phyloP scores from a whole-genome alignment of 2,888 invertebrate genomes.

The Dermolepida albohirtum region DNA sequence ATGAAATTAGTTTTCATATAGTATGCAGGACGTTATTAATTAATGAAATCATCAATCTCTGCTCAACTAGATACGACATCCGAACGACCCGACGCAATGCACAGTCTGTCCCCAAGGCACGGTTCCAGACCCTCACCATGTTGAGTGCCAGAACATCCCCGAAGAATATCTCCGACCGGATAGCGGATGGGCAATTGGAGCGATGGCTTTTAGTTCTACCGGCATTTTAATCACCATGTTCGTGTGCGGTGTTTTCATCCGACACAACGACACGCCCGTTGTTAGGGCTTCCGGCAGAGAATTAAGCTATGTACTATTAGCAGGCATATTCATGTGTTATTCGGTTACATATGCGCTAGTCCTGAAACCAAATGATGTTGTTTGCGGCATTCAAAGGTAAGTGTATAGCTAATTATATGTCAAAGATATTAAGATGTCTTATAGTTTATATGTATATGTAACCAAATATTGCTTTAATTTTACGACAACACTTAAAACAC shows the following conservation, averaged over 20 bases:
- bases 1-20: too few species aligned
- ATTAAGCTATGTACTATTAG: slow-evolving; percentile 89
- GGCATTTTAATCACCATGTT: slow-evolving; percentile 85
- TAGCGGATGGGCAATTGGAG: slow-evolving; percentile 93
- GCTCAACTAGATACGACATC: slow-evolving; percentile 78
- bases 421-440: too few species aligned
- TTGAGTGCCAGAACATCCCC: slow-evolving; percentile 80
- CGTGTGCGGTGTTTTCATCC: slow-evolving; percentile 71
- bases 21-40: too few species aligned
- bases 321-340: slow-evolving; percentile 91
- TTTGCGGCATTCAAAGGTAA: slow-evolving; percentile 91
- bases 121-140: slow-evolving; percentile 81
- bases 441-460: too few species aligned
- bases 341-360: slow-evolving; percentile 93
- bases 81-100: slow-evolving; percentile 85
- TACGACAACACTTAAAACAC: background rate
- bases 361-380: slow-evolving; percentile 85
- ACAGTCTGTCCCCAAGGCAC: slow-evolving; percentile 85
- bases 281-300: slow-evolving; percentile 96
- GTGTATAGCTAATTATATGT: slow-evolving; percentile 35
- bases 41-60: background rate
- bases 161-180: slow-evolving; percentile 85
- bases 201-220: slow-evolving; percentile 88
- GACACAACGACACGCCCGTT: slow-evolving; percentile 91
- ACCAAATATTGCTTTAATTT: background rate